Base-by-base conservation (phyloP, 1,140 invertebrate genomes). In the Diuraphis noxia region DNA sequence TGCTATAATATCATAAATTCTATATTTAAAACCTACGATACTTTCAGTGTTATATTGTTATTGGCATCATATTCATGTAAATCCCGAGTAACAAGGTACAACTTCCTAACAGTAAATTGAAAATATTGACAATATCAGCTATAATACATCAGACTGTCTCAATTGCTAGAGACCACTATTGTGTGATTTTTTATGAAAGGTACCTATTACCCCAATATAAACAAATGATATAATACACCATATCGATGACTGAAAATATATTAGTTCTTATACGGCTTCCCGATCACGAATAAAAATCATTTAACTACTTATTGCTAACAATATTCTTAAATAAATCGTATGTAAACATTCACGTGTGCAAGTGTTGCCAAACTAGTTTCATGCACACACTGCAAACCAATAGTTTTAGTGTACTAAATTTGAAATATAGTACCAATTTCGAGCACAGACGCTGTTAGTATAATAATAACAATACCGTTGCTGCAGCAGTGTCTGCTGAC, bases 361-460 rank as follows among this genome's bases (percentile, higher is more conserved):
- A 38, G 34, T 79, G 77, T 79, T 38, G 2, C 34, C 19, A 36
- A 79, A 79, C 34, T 36, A 79, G 77, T 79, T 79, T 79, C 21
- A 7, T 36, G 36, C 36, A 38, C 34, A 17, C 77, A 23, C 77
- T 79, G n/a, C 34, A 34, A 34, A 79, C 77, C 34, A 79, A 36
- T 79, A 36, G 77, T 79, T 36, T 36, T 0, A 21, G 77, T n/a
- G 34, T 36, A 79, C 34, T 79, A 79, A 79, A 79, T 36, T 79
- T 79, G 77, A 79, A 79, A 79, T 79, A 79, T 79, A 36, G 77
- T 79, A 79, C 77, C 36, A 36, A 79, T 79, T 79, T 72, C 17
- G n/a, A 79, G 7, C 36, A 79, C 36, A 34, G 36, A 34, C 36
- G 21, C 77, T 19, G 77, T 79, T 72, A 72, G 56, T 72, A n/a